Percentiles rank a stretch among this genome's conserved stretches.
Conservation (phyloP, 2,888 invertebrate genomes). For the Eupithecia subfuscata region DNA sequence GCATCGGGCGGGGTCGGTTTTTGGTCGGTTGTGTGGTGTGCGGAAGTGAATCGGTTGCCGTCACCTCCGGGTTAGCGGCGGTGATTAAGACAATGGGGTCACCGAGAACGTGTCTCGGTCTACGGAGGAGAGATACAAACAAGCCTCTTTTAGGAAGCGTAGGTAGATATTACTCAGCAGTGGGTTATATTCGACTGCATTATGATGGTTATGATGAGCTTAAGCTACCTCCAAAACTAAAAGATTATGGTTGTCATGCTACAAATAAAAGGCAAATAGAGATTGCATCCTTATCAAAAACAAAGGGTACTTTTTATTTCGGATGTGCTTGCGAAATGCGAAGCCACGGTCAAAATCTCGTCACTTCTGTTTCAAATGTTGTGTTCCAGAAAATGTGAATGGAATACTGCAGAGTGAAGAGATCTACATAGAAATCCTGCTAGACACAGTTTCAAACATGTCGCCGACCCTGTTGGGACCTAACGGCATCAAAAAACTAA, state of each 20-base stretch:
- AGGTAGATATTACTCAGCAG: background rate
- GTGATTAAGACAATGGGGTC: too few species aligned
- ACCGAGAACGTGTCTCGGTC: too few species aligned
- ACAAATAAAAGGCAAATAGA: too few species aligned
- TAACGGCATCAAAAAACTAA: slow-evolving; percentile 85
- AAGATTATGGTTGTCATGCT: too few species aligned
- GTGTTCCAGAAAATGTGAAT: slow-evolving; percentile 83
- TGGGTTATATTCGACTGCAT: background rate
- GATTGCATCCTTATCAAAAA: background rate
- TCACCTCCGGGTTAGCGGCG: too few species aligned
- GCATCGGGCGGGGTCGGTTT: too few species aligned
- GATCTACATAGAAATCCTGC: slow-evolving; percentile 85
- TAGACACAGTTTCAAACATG: slow-evolving; percentile 84
- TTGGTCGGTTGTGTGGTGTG: too few species aligned
- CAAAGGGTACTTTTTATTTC: background rate
- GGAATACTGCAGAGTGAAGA: slow-evolving; percentile 87
- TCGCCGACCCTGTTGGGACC: slow-evolving; percentile 85
- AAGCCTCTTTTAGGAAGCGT: background rate
- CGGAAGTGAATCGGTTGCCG: too few species aligned
- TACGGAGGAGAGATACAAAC: slow-evolving; percentile 17
- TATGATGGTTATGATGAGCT: background rate
- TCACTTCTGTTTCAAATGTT: background rate
- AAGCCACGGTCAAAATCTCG: background rate
- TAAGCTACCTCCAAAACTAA: background rate
- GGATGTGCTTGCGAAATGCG: background rate